Evolutionary conservation across 2,797 vertebrate species (phyloP).

Genomic region (Muscicapa striata): DNA sequence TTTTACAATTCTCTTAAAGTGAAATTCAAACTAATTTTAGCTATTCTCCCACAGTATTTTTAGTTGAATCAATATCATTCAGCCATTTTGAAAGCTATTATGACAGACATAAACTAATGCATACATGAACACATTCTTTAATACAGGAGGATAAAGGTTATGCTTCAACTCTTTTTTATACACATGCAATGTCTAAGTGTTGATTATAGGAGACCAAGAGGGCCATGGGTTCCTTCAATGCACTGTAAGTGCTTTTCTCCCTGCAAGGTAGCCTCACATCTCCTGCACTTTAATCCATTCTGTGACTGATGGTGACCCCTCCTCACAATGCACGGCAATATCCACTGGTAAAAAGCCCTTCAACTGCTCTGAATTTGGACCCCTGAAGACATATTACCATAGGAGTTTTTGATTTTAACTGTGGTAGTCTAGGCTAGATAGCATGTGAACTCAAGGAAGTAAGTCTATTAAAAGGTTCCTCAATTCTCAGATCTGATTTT

Average conservation of each 20-base stretch:
- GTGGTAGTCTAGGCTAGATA: background rate
- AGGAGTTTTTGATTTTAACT: conserved; percentile 29
- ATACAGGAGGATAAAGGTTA: background rate
- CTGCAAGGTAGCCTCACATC: background rate
- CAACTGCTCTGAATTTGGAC: background rate
- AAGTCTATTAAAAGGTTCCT: conserved; percentile 40
- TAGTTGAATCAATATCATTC: conserved; percentile 29
- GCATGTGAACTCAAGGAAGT: background rate
- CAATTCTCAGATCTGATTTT: conserved; percentile 40
- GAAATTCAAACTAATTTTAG: background rate
- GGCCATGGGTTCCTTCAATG: background rate
- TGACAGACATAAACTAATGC: background rate
- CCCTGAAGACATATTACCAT: conserved; percentile 6
- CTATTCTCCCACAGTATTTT: background rate
- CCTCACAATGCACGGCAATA: background rate
- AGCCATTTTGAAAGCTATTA: conserved; percentile 58
- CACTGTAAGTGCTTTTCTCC: background rate
- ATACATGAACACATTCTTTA: background rate
- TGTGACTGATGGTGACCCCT: background rate
- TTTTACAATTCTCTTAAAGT: background rate
- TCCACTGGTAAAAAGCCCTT: background rate
- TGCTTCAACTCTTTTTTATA: background rate
- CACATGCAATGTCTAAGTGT: background rate
- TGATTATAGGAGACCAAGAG: background rate
- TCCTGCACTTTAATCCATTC: conserved; percentile 3